Base-by-base conservation (phyloP, 2,113 vertebrate species). In the Catagonus wagneri region DNA sequence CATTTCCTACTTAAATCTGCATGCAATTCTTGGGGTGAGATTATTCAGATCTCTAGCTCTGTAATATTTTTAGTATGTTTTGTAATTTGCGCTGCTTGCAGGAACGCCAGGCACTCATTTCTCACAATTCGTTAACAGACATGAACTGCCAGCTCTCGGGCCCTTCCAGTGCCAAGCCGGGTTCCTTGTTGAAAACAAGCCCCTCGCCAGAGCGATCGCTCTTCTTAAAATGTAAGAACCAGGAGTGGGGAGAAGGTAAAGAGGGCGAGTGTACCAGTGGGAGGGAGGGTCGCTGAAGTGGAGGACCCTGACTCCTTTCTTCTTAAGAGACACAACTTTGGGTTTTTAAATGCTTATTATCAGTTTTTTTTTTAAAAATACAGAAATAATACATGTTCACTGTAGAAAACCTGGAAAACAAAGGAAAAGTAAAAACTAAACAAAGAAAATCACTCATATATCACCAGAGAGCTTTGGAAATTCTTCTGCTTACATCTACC, bases 191-290 rank as follows among this genome's bases (percentile, higher is more conserved):
- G 95, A 98, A 98, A 97, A 98, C 81, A 6, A 81, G 86, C n/a
- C 93, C 92, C 75, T 87, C 89, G 23, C 92, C 90, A 0, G 97
- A 99, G 92, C 87, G 98, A 56, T 91, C 96, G 0, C 97, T 98
- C 89, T 98, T 99, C 95, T 93, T 99, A 96, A 99, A 98, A 98
- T 87, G 97, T 99, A 96, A 98, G 98, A 97, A 22, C n/a, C 9
- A 2, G 54, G 44, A 14, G 0, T 1, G 15, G 50, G 32, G 52
- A n/a, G 44, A 50, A 13, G 20, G 84, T 13, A 61, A 27, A 32
- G 32, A 66, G 78, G 71, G 65, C 3, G 6, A 60, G 34, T 36
- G 63, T 5, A 2, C 61, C n/a, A 25, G 44, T 34, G 19, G 34
- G 15, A 19, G 7, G 4, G 11, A 20, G 1, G 7, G 27, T 56